Evolutionary conservation across 2,797 vertebrate genomes (phyloP).

Genomic region (Cheirogaleus major): DNA sequence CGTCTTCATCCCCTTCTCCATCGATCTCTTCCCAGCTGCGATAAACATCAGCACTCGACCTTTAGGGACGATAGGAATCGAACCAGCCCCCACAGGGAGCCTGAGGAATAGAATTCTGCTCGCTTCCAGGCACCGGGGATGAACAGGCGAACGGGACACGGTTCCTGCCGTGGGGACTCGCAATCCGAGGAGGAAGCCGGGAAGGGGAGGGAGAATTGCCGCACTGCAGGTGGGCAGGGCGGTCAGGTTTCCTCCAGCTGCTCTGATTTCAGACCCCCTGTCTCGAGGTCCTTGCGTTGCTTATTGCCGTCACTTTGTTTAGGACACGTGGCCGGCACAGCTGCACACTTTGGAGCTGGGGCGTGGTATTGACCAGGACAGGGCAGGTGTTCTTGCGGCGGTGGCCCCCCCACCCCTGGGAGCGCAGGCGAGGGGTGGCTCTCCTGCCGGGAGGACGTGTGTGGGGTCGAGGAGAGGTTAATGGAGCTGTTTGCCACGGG

Average conservation of each 20-base stretch:
- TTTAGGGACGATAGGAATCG: neutral
- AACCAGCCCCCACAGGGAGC: neutral
- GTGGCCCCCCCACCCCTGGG: neutral
- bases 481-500: neutral
- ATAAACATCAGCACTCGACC: neutral
- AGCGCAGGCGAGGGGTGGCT: neutral
- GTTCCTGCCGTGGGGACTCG: neutral
- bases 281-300: neutral
- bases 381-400: neutral
- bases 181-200: neutral
- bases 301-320: neutral
- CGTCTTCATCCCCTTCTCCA: neutral
- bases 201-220: neutral
- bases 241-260: neutral
- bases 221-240: neutral
- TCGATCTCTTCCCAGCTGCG: neutral
- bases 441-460: neutral
- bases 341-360: neutral
- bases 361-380: neutral
- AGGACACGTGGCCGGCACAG: neutral
- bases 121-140: neutral
- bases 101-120: neutral
- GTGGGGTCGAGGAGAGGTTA: neutral
- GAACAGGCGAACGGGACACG: neutral
- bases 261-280: neutral